Evolutionary conservation across 2,113 vertebrate genomes (phyloP).

Genomic region (Narcine bancroftii): DNA sequence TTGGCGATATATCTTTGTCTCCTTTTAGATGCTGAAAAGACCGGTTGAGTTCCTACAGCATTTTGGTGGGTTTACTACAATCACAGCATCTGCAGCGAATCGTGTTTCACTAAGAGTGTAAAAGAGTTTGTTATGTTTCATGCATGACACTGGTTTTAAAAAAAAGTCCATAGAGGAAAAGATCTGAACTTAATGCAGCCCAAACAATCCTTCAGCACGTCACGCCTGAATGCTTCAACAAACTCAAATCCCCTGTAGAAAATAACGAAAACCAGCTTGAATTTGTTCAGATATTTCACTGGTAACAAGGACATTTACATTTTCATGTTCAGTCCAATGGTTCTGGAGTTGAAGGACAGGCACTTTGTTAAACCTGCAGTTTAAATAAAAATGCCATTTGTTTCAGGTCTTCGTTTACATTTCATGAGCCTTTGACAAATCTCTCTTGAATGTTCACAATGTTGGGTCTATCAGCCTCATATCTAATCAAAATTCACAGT

Average conservation of each 20-base stretch:
- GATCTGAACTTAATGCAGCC: conserved; percentile 24
- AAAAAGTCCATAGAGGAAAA: conserved; percentile 1
- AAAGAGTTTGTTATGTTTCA: conserved; percentile 15
- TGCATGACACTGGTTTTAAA: neutral
- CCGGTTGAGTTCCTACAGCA: too few relatives aligned
- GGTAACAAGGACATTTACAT: conserved; percentile 29
- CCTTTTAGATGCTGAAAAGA: too few relatives aligned
- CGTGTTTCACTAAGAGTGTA: conserved; percentile 12
- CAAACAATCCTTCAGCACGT: conserved; percentile 25
- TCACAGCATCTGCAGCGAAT: too few relatives aligned
- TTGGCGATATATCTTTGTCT: too few relatives aligned
- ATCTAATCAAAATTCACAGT: neutral
- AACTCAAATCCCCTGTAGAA: conserved; percentile 11
- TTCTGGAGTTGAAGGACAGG: neutral
- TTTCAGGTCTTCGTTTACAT: neutral
- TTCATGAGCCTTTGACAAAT: neutral
- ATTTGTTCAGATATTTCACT: conserved; percentile 7
- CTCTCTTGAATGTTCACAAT: neutral
- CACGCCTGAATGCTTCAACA: conserved; percentile 30
- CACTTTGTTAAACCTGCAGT: neutral
- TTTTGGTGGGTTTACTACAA: too few relatives aligned
- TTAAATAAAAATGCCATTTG: neutral
- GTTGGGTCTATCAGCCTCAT: too few relatives aligned
- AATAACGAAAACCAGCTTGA: conserved; percentile 23
- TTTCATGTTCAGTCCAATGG: neutral